Base-by-base conservation (phyloP, 1,140 invertebrate species). In the Watersipora subatra region DNA sequence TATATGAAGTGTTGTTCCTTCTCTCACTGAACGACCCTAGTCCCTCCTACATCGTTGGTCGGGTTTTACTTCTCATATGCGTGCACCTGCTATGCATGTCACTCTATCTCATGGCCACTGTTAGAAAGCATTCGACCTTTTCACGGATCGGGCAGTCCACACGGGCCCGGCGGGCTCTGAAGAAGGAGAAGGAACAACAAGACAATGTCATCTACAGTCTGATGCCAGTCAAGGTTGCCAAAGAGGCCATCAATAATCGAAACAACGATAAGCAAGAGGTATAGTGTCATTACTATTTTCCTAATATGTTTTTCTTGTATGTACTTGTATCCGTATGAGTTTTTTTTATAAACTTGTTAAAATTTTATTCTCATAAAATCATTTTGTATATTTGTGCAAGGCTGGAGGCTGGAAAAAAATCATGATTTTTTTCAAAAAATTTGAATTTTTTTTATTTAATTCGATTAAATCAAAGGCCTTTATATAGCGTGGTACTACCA, bases 151-250 rank as follows among this genome's bases (percentile, higher is more conserved):
- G 92, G 0, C 92, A 96, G 75, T 93, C 92, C 66, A 76, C 92
- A 19, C 77, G 93, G 63, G 92, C 93, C 0, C 81, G 91, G 25
- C 84, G 87, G 58, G 91, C 96, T 72, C 78, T 97, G 28, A 90
- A 94, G 78, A 86, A 91, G 81, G 93, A 97, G 75, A 95, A 93
- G 70, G 88, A 91, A 70, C 81, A 96, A 2, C 96, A 95, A 76
- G 92, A 96, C 74, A 92, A 94, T 76, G 96, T 96, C 92, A 96
- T 97, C 73, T 90, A 92, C 75, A 95, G 91, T 1, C 89, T 97
- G 27, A 97, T 96, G 92, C 92, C 93, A 12, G 89, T 89, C 1
- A 89, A 89, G 74, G 89, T 96, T 0, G 93, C 93, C 0, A 84
- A 87, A 66, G 91, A 90, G 86, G 80, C 93, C 17, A 87, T 93